A percentile compares a stretch with the other conserved stretches of the same genome.
phyloP scores from a whole-genome alignment of 1,140 invertebrate genomes.

The Meloidogyne chitwoodi region DNA sequence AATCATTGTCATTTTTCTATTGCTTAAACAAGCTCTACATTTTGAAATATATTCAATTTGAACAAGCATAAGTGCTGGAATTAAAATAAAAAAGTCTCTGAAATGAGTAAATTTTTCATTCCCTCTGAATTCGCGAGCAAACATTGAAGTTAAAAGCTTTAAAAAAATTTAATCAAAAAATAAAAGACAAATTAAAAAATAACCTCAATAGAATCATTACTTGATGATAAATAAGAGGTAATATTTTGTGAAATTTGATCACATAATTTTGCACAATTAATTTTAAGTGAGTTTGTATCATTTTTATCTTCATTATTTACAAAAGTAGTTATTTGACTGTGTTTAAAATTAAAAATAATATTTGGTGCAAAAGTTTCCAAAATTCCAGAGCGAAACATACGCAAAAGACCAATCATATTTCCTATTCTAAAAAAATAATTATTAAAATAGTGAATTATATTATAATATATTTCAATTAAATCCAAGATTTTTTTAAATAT shows the following conservation, averaged over 20 bases:
- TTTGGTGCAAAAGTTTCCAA: conserved; percentile 80
- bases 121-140: conserved; percentile 75
- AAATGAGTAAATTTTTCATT: conserved; percentile 77
- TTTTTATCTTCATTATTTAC: neutral
- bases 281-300: neutral
- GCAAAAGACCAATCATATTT: conserved; percentile 91
- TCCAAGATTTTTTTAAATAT: no score
- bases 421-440: conserved; percentile 64
- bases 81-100: conserved; percentile 85
- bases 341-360: neutral
- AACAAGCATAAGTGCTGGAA: conserved; percentile 88
- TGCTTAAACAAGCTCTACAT: conserved; percentile 83
- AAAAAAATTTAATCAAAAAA: conserved; percentile 40
- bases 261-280: neutral
- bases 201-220: conserved; percentile 87
- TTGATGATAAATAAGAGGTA: conserved; percentile 4
- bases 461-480: no score
- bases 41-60: conserved; percentile 86
- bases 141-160: conserved; percentile 82
- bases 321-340: neutral
- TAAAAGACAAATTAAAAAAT: conserved; percentile 65
- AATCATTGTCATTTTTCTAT: conserved; percentile 69
- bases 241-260: neutral
- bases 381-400: conserved; percentile 86
- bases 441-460: neutral